Evolutionary conservation across 2,888 invertebrate species (phyloP), one percentile per base, ranked within the genome.

Genomic region (Odontocolon sp.): DNA sequence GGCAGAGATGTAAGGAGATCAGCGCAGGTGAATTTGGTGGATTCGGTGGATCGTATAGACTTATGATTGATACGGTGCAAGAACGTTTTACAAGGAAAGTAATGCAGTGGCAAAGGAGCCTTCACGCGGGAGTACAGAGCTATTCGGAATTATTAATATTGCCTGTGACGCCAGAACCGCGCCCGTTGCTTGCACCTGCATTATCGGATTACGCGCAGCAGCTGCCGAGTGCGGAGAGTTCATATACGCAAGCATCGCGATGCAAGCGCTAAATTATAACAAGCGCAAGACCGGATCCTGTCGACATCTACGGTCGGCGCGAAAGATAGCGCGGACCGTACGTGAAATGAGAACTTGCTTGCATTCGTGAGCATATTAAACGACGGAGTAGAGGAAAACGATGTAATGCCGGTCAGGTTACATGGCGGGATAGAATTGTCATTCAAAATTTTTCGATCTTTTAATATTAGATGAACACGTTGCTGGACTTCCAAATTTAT

Each of bases 151-250:
- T 72, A 81, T 84, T 83, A 81, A 84, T 80, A 77, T 70, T 80
- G 80, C 78, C 75, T 75, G 63, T 79, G 81, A 80, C 80, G 80
- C 82, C 76, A 80, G 81, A 75, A 78, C 31, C 61, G 50, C 26
- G 16, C 45, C 68, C 28, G 77, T 72, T 80, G 80, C 77, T n/a
- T 83, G 82, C 85, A 86, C 84, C 86, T 86, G 85, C 84, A 83
- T 86, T 84, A 85, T 85, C 84, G 81, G 83, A 83, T 86, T 86
- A 84, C 84, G 74, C 78, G 70, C 42, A 18, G 83, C 85, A 84
- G 83, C 85, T 86, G 86, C 78, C 80, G 57, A 11, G 54, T 61
- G 47, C 38, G 64, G 33, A 40, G 31, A 61, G 31, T 54, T 66
- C 67, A 57, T 47, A 67, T 16, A 28, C 56, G 16, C 63, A 63